phyloP scores from a whole-genome alignment of 2,113 vertebrate species.

The Apteryx owenii region DNA sequence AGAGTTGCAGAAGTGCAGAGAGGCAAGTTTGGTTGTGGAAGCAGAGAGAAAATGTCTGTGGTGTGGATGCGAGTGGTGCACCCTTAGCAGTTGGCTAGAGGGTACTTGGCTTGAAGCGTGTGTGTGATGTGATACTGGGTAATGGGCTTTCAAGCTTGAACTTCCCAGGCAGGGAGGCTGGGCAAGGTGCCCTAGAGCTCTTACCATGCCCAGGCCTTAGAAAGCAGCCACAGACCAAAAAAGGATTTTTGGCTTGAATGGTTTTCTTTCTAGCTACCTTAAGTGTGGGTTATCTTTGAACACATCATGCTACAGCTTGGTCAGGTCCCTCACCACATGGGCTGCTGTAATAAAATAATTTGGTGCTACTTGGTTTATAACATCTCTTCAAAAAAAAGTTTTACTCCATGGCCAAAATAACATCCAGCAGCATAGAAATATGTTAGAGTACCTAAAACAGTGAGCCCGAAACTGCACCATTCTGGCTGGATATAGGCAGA shows the following conservation, averaged over 20 bases:
- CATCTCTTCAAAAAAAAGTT: background rate
- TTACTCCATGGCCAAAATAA: background rate
- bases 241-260: background rate
- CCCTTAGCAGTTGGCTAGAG: background rate
- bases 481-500: background rate
- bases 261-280: background rate
- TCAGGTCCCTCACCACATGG: background rate
- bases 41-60: background rate
- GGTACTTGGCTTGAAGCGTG: background rate
- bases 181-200: background rate
- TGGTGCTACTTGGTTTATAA: background rate
- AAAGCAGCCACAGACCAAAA: background rate
- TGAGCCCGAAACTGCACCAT: background rate
- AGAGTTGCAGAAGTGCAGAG: slow-evolving; percentile 21
- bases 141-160: background rate
- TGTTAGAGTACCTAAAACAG: background rate
- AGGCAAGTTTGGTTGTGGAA: slow-evolving; percentile 12
- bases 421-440: background rate
- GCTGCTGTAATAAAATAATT: background rate
- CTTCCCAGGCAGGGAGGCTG: background rate
- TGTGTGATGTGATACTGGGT: background rate
- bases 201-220: background rate
- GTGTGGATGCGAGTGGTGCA: background rate
- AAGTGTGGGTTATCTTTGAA: background rate
- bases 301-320: background rate